Percentiles rank a stretch among this genome's conserved stretches.
phyloP scores from a whole-genome alignment of 1,140 invertebrate genomes.

The Cepaea nemoralis region DNA sequence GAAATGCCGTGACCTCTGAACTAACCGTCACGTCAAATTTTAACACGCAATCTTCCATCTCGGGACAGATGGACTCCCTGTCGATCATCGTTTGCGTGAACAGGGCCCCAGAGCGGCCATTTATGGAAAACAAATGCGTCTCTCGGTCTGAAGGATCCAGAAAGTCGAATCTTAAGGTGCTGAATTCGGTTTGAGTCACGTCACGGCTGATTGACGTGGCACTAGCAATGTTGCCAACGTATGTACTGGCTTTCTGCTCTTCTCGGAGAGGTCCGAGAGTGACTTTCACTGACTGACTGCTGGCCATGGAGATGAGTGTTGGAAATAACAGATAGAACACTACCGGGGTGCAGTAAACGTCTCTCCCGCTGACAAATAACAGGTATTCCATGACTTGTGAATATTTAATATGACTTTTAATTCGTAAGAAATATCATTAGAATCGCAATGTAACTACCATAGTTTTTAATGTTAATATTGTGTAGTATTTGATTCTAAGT shows the following conservation, averaged over 20 bases:
- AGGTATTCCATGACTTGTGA: too few relatives aligned
- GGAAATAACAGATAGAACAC: too few relatives aligned
- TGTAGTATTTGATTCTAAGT: too few relatives aligned
- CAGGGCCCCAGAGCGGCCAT: constrained; percentile 44
- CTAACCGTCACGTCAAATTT: constrained; percentile 87
- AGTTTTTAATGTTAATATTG: too few relatives aligned
- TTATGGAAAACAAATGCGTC: constrained; percentile 49
- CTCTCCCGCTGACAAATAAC: too few relatives aligned
- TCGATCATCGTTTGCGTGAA: constrained; percentile 51
- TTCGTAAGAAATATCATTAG: too few relatives aligned
- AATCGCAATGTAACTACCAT: too few relatives aligned
- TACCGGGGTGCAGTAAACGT: too few relatives aligned
- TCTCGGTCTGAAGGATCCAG: constrained; percentile 44
- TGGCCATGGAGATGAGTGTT: too few relatives aligned
- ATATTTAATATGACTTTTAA: too few relatives aligned
- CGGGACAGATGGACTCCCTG: constrained; percentile 45
- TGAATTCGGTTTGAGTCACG: constrained; percentile 33
- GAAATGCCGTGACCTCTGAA: constrained; percentile 83
- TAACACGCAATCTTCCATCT: constrained; percentile 78
- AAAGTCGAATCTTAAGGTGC: constrained; percentile 41
- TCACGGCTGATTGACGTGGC: constrained; percentile 42
- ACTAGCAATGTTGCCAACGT: constrained; percentile 48
- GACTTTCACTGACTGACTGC: constrained; percentile 35
- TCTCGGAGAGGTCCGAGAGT: constrained; percentile 43
- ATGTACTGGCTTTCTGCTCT: constrained; percentile 40